Percentiles rank a stretch among this genome's conserved stretches.
Evolutionary conservation across 1,140 invertebrate genomes (phyloP).

Genomic region (Pissodes strobi): DNA sequence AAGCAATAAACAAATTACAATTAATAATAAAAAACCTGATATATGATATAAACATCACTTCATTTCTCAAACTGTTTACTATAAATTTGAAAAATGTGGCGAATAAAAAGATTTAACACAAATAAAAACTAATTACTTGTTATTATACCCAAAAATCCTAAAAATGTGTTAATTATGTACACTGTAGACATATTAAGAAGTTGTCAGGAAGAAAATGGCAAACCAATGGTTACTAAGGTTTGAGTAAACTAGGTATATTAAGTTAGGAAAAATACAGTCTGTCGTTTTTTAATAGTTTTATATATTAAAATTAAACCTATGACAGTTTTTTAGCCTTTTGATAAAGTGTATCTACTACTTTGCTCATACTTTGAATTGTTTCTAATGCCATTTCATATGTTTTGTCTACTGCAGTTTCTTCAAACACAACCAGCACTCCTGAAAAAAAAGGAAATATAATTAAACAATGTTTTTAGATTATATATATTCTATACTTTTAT

Average conservation of each 20-base stretch:
- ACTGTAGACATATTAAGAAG: conserved; percentile 22
- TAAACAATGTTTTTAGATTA: not conserved
- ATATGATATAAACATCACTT: conserved; percentile 7
- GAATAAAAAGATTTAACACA: conserved; percentile 13
- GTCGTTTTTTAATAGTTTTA: conserved; percentile 33
- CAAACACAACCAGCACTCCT: conserved; percentile 93
- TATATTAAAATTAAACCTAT: conserved; percentile 62
- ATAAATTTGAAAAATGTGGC: conserved; percentile 22
- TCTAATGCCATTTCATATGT: conserved; percentile 97
- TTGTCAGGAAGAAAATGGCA: conserved; percentile 2
- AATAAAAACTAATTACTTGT: conserved; percentile 22
- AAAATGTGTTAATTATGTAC: conserved; percentile 42
- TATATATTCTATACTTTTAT: too few species aligned
- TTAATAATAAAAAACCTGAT: conserved; percentile 2
- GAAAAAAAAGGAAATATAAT: conserved; percentile 29
- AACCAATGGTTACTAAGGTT: conserved; percentile 8
- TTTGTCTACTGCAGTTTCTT: conserved; percentile 91
- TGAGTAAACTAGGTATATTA: conserved; percentile 12
- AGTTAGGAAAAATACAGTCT: conserved; percentile 52
- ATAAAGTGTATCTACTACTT: conserved; percentile 97
- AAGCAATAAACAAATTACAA: conserved; percentile 75
- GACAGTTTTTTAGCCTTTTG: conserved; percentile 98
- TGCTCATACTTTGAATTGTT: conserved; percentile 98
- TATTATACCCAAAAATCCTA: conserved; percentile 7
- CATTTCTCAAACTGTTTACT: conserved; percentile 11